phyloP scores from a whole-genome alignment of 2,888 invertebrate species.

The Dryococelus australis region DNA sequence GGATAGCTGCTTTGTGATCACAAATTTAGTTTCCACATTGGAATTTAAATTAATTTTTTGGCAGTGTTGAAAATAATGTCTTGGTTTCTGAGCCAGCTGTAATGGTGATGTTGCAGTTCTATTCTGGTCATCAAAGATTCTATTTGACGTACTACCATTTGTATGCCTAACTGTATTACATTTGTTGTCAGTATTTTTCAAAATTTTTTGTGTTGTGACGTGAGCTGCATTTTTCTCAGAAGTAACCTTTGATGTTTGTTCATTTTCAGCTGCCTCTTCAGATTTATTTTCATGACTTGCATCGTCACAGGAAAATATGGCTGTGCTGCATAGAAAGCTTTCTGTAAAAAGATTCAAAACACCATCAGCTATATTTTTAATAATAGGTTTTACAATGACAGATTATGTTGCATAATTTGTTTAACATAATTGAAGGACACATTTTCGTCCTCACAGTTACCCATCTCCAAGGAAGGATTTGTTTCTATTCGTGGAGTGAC shows the following conservation, averaged over 20 bases:
- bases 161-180: no score
- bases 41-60: neutral
- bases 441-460: neutral
- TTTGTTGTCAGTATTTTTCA: no score
- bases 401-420: neutral
- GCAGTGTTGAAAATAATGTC: neutral
- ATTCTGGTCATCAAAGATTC: no score
- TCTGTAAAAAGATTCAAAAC: neutral
- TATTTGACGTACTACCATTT: no score
- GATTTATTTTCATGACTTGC: neutral
- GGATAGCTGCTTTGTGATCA: neutral
- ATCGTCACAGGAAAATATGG: neutral
- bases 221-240: neutral
- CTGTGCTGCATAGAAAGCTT: neutral
- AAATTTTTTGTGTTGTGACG: no score
- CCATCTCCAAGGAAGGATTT: neutral
- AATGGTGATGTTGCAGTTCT: neutral
- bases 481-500: neutral
- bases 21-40: neutral
- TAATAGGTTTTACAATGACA: slow-evolving; percentile 24
- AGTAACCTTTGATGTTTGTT: neutral
- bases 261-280: neutral
- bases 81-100: neutral
- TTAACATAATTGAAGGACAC: neutral
- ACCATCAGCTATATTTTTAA: slow-evolving; percentile 19